Evolutionary conservation across 37 sponge, comb jelly and placozoan genomes (phyloP).

Genomic region (Beroe forskalii): DNA sequence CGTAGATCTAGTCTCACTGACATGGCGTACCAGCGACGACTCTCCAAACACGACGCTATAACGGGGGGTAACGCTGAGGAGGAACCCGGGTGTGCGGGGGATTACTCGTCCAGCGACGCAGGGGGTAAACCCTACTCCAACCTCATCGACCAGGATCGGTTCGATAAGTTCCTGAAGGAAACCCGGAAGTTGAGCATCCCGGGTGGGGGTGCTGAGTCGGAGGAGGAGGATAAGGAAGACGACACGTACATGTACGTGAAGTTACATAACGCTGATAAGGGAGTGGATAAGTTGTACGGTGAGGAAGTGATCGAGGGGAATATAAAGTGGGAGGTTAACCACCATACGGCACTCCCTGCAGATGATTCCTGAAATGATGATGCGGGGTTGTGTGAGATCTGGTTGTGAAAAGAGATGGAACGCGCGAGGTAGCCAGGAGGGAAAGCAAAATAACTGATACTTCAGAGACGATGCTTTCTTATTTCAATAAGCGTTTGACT

Average conservation of each 20-base stretch:
- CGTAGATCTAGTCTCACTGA: constrained; percentile 25
- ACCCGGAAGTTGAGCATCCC: constrained; percentile 21
- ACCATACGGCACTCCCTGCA: not conserved
- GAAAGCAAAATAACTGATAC: too few species aligned
- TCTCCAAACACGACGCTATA: constrained; percentile 23
- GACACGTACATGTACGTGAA: constrained; percentile 22
- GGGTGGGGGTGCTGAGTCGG: not conserved
- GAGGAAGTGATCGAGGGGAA: not conserved
- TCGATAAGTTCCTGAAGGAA: not conserved
- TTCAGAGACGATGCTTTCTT: too few species aligned
- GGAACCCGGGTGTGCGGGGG: too few species aligned
- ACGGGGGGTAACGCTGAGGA: not conserved
- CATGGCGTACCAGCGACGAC: not conserved
- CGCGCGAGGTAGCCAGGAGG: too few species aligned
- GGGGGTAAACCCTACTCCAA: constrained; percentile 8
- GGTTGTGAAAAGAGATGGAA: too few species aligned
- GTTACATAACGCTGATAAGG: not conserved
- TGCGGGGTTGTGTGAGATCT: too few species aligned
- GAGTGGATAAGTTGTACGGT: not conserved
- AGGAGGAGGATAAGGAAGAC: not conserved
- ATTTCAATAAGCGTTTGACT: too few species aligned
- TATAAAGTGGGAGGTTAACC: constrained; percentile 17
- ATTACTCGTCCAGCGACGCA: not conserved
- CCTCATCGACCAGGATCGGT: constrained; percentile 32
- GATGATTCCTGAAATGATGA: not conserved